Conservation (phyloP, 1,140 invertebrate genomes). For the Paraescarpia echinospica region DNA sequence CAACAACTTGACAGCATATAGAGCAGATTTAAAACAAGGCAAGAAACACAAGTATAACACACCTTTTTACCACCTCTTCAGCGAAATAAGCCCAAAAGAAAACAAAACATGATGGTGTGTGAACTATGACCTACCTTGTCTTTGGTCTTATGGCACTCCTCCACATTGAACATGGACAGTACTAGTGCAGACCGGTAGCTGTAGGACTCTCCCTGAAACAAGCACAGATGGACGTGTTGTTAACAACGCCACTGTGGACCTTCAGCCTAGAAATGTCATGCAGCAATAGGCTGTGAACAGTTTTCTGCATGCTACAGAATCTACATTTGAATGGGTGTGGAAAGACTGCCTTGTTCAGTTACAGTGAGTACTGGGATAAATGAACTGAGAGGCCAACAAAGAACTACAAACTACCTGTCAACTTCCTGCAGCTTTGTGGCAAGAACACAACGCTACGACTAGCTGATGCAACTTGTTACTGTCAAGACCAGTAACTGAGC, state of each 20-base stretch:
- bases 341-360: not conserved
- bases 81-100: not conserved
- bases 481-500: not conserved
- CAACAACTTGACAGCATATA: too few relatives aligned
- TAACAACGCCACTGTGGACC: not conserved
- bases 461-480: not conserved
- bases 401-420: not conserved
- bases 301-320: not conserved
- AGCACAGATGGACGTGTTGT: not conserved
- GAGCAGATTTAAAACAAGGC: too few relatives aligned
- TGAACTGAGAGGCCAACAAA: not conserved
- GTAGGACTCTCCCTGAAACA: conserved; percentile 81
- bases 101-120: not conserved
- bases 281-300: not conserved
- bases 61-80: too few relatives aligned
- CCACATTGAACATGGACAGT: conserved; percentile 82
- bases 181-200: conserved; percentile 84
- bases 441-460: too few relatives aligned
- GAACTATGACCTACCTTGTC: not conserved
- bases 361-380: not conserved
- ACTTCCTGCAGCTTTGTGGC: too few relatives aligned
- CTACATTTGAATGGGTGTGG: not conserved
- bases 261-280: not conserved
- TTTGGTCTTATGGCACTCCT: conserved; percentile 51
- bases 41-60: too few relatives aligned